A percentile compares a stretch with the other conserved stretches of the same genome.
phyloP scores from a whole-genome alignment of 2,888 invertebrate genomes.

The Caradrina clavipalpis region DNA sequence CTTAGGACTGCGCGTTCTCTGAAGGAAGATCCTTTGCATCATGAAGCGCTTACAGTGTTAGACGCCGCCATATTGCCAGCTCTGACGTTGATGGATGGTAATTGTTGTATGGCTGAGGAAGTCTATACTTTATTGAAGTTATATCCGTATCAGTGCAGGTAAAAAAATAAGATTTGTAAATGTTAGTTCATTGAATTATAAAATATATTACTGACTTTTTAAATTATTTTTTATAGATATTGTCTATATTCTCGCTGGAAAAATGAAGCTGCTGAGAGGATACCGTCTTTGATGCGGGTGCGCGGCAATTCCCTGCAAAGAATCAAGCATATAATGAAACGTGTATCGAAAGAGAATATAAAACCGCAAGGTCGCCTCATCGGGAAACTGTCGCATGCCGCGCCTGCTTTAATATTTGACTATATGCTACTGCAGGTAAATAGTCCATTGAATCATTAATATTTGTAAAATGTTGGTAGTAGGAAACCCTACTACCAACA shows the following conservation, averaged over 20 bases:
- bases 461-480: neutral
- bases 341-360: conserved; percentile 99
- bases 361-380: conserved; percentile 98
- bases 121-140: conserved; percentile 97
- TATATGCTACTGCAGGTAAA: conserved; percentile 93
- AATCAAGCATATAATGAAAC: conserved; percentile 99
- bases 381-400: conserved; percentile 98
- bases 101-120: conserved; percentile 99
- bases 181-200: neutral
- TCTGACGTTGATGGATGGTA: conserved; percentile 97
- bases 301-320: conserved; percentile 97
- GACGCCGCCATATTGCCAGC: conserved; percentile 98
- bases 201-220: conserved; percentile 4
- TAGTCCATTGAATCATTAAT: neutral
- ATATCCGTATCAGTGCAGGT: conserved; percentile 96
- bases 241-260: conserved; percentile 99
- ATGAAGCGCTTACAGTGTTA: conserved; percentile 95
- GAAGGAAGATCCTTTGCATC: conserved; percentile 92
- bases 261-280: conserved; percentile 94
- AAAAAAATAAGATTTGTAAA: conserved; percentile 52
- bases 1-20: conserved; percentile 80
- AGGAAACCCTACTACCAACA: neutral
- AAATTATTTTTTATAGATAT: conserved; percentile 90
- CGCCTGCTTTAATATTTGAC: conserved; percentile 98
- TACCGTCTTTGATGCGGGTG: conserved; percentile 96